Evolutionary conservation across 2,113 vertebrate genomes (phyloP).

Genomic region (Lepidothrix coronata): DNA sequence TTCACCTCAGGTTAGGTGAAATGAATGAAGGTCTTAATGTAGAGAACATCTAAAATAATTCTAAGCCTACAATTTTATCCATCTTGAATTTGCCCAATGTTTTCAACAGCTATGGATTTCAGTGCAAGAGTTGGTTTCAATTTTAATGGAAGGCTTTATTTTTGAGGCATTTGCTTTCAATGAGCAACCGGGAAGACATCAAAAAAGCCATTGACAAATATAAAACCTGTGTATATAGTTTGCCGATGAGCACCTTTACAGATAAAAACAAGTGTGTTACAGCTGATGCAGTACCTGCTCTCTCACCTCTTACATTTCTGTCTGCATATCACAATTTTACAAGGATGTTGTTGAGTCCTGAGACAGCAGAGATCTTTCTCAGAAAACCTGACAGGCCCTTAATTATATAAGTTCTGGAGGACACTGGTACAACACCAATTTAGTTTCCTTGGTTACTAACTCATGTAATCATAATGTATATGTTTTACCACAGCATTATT

Average conservation of each 20-base stretch:
- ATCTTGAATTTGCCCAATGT: neutral
- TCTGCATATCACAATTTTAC: neutral
- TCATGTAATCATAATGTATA: slow-evolving; percentile 22
- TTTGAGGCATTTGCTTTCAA: neutral
- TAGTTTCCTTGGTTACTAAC: slow-evolving; percentile 44
- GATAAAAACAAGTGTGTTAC: neutral
- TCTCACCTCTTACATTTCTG: neutral
- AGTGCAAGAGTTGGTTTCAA: neutral
- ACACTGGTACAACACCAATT: neutral
- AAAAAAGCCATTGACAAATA: neutral
- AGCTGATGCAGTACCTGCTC: neutral
- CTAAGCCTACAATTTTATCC: neutral
- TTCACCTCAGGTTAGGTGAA: neutral
- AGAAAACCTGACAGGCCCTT: slow-evolving; percentile 40
- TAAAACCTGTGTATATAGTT: neutral
- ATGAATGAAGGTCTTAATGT: neutral
- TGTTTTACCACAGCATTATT: slow-evolving; percentile 26
- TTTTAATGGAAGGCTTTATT: neutral
- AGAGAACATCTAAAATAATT: neutral
- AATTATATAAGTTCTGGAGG: slow-evolving; percentile 37
- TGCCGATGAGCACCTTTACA: neutral
- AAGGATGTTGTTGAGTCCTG: neutral
- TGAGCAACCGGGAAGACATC: neutral
- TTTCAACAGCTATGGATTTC: neutral
- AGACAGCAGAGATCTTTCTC: slow-evolving; percentile 13